Conservation (phyloP, 2,113 vertebrate species). For the Himantopus leucocephalus region DNA sequence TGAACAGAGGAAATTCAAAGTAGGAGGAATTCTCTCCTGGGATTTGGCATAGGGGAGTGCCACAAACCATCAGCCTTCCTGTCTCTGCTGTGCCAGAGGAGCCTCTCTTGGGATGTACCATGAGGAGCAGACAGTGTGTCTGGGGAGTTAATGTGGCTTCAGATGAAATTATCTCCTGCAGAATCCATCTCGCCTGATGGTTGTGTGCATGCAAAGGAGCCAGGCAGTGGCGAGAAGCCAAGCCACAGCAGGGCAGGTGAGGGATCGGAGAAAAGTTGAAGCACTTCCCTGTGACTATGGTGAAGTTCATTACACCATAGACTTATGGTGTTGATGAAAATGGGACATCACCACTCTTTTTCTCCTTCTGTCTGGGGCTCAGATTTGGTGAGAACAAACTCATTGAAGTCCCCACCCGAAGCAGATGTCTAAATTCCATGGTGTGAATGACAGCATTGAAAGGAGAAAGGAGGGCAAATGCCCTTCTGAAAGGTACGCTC, state of each 20-base stretch:
- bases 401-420: not conserved
- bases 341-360: not conserved
- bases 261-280: not conserved
- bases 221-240: not conserved
- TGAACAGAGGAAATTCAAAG: slow-evolving; percentile 63
- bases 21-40: slow-evolving; percentile 12
- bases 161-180: slow-evolving; percentile 40
- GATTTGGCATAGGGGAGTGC: slow-evolving; percentile 50
- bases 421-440: not conserved
- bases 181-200: not conserved
- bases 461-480: not conserved
- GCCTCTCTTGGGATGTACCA: slow-evolving; percentile 42
- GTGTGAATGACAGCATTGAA: not conserved
- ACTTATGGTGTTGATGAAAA: not conserved
- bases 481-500: not conserved
- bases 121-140: slow-evolving; percentile 24
- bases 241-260: not conserved
- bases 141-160: slow-evolving; percentile 46
- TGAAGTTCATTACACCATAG: not conserved
- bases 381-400: not conserved
- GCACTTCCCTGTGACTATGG: not conserved
- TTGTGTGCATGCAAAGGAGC: not conserved
- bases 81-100: slow-evolving; percentile 40
- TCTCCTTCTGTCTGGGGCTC: not conserved
- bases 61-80: slow-evolving; percentile 51